phyloP scores from a whole-genome alignment of 2,888 invertebrate species.

The Augiades crinisus region DNA sequence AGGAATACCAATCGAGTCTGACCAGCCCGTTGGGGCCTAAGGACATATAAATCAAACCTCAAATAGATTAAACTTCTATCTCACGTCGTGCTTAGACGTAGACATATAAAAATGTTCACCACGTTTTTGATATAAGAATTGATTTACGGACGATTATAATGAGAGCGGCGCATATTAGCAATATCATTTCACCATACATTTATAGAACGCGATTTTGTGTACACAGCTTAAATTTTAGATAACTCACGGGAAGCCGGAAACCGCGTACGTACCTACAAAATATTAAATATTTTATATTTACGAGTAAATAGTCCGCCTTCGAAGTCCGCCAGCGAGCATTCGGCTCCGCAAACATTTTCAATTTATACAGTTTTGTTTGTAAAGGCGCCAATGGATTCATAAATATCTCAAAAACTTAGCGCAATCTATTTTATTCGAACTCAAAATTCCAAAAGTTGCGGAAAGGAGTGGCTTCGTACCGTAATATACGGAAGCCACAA shows the following conservation, averaged over 20 bases:
- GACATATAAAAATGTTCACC: constrained; percentile 47
- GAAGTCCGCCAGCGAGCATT: background rate
- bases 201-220: constrained; percentile 50
- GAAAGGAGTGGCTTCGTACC: background rate
- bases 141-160: no score
- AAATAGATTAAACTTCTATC: no score
- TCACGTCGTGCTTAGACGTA: no score
- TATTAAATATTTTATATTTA: constrained; percentile 14
- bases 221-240: constrained; percentile 65
- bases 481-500: constrained; percentile 15
- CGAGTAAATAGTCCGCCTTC: background rate
- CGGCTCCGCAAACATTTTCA: constrained; percentile 5
- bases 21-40: no score
- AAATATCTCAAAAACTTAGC: constrained; percentile 30
- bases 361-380: constrained; percentile 13
- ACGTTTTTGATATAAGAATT: constrained; percentile 63
- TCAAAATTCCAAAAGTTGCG: constrained; percentile 48
- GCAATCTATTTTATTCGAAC: constrained; percentile 30
- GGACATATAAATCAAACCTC: no score
- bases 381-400: constrained; percentile 23
- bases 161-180: no score
- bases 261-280: constrained; percentile 28
- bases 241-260: constrained; percentile 50
- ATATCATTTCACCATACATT: constrained; percentile 48
- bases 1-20: no score